Percentiles rank a stretch among this genome's conserved stretches.
Conservation (phyloP, 2,797 vertebrate genomes). For the Pogoniulus pusillus region DNA sequence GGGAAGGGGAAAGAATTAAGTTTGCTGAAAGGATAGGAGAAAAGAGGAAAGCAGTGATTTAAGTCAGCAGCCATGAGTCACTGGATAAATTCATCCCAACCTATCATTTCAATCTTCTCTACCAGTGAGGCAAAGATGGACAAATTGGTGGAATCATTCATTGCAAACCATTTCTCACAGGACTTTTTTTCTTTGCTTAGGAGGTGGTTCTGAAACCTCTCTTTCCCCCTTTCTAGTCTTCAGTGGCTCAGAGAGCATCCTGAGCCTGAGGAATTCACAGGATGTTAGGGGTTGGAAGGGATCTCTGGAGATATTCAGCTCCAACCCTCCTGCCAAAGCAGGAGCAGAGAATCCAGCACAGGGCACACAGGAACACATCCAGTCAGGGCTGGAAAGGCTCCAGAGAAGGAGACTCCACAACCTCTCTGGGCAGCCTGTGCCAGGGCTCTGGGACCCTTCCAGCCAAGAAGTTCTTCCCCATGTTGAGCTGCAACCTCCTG, state of each 20-base stretch:
- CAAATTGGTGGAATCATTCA: background rate
- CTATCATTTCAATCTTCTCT: background rate
- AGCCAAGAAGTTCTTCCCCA: too few species aligned
- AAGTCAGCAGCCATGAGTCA: constrained; percentile 1
- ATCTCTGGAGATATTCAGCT: too few species aligned
- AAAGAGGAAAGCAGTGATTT: background rate
- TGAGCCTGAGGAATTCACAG: background rate
- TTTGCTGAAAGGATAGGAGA: background rate
- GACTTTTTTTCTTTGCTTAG: background rate
- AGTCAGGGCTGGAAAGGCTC: too few species aligned
- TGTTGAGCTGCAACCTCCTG: too few species aligned
- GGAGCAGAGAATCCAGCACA: too few species aligned
- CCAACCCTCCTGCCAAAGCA: too few species aligned
- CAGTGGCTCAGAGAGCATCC: background rate
- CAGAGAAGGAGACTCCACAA: too few species aligned
- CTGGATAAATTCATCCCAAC: background rate
- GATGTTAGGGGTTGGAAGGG: too few species aligned
- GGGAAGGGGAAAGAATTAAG: too few species aligned
- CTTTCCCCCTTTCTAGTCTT: background rate
- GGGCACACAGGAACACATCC: too few species aligned
- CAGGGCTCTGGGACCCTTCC: too few species aligned
- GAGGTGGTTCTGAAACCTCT: background rate
- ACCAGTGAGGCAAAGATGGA: background rate
- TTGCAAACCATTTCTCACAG: background rate
- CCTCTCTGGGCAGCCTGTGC: too few species aligned